These are phyloP conservation scores for Epinotia ramella DNA, from an alignment of 2,888 invertebrate genomes.

Conservation along the genomic window DNA sequence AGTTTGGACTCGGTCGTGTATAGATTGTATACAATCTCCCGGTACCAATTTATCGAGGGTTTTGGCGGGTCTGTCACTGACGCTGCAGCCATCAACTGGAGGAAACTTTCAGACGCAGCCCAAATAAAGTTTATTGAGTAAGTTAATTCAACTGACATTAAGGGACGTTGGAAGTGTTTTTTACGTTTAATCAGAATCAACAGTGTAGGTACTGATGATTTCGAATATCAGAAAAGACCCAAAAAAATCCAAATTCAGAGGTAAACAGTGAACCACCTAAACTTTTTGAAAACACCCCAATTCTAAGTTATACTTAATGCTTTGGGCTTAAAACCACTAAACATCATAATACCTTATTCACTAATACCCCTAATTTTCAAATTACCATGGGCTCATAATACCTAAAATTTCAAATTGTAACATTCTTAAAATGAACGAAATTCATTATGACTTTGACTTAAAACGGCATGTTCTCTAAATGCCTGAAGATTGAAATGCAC, in stretches of 20 bases:
- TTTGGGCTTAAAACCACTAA: no score
- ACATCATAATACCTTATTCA: no score
- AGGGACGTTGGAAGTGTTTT: background rate
- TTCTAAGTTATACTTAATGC: no score
- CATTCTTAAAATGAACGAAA: no score
- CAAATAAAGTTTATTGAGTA: constrained; percentile 71
- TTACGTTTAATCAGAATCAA: background rate
- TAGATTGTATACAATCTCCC: constrained; percentile 58
- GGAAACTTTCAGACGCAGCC: constrained; percentile 80
- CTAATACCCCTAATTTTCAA: no score
- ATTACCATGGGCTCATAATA: no score
- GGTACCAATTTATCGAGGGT: constrained; percentile 90
- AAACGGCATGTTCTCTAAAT: no score
- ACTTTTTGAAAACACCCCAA: no score
- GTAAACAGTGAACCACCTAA: background rate
- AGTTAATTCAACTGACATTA: constrained; percentile 45
- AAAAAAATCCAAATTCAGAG: background rate
- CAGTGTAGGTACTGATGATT: background rate
- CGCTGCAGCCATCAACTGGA: constrained; percentile 89
- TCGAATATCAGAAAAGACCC: background rate
- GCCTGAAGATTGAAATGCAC: no score
- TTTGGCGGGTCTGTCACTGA: constrained; percentile 96
- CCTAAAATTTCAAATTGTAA: no score
- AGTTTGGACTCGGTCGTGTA: constrained; percentile 56
- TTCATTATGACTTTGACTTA: no score